Conservation (phyloP, 2,888 invertebrate genomes). For the Ophion slaviceki region DNA sequence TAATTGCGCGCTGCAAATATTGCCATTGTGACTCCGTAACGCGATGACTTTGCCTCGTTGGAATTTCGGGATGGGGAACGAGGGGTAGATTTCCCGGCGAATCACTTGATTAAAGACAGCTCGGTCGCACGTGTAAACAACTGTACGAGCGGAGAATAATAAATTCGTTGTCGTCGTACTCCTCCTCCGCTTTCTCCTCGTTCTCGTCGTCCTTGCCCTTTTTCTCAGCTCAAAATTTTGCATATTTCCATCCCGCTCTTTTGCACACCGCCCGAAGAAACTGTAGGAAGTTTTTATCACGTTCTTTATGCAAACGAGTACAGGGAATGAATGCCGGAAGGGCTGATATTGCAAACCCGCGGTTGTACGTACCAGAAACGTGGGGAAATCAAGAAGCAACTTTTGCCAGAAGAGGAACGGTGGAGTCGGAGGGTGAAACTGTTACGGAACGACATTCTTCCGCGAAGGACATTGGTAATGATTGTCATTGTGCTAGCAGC, state of each 20-base stretch:
- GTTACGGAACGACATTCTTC: slow-evolving; percentile 31
- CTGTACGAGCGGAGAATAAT: slow-evolving; percentile 58
- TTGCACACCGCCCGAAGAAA: slow-evolving; percentile 32
- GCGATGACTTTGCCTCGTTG: slow-evolving; percentile 48
- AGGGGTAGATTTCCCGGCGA: slow-evolving; percentile 12
- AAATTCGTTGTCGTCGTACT: slow-evolving; percentile 39
- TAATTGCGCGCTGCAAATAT: slow-evolving; percentile 17
- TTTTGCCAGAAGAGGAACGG: slow-evolving; percentile 16
- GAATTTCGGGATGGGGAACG: slow-evolving; percentile 21
- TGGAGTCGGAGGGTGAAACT: slow-evolving; percentile 1
- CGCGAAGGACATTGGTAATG: slow-evolving; percentile 2
- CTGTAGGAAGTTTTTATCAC: slow-evolving; percentile 55
- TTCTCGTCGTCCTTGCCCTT: slow-evolving; percentile 16
- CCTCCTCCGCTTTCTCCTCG: slow-evolving; percentile 2
- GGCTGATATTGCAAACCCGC: slow-evolving; percentile 38
- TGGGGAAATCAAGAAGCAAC: slow-evolving; percentile 39
- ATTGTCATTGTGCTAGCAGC: too few relatives aligned
- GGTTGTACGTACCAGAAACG: slow-evolving; percentile 11
- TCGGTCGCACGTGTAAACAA: slow-evolving; percentile 64
- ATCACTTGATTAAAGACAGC: slow-evolving; percentile 63
- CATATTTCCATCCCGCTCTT: slow-evolving; percentile 40
- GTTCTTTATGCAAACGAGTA: slow-evolving; percentile 61
- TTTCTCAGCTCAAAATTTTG: slow-evolving; percentile 25
- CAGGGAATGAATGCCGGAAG: slow-evolving; percentile 48
- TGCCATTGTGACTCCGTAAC: slow-evolving; percentile 7